Base-by-base conservation (phyloP, 2,113 vertebrate genomes). In the Pteropus alecto region DNA sequence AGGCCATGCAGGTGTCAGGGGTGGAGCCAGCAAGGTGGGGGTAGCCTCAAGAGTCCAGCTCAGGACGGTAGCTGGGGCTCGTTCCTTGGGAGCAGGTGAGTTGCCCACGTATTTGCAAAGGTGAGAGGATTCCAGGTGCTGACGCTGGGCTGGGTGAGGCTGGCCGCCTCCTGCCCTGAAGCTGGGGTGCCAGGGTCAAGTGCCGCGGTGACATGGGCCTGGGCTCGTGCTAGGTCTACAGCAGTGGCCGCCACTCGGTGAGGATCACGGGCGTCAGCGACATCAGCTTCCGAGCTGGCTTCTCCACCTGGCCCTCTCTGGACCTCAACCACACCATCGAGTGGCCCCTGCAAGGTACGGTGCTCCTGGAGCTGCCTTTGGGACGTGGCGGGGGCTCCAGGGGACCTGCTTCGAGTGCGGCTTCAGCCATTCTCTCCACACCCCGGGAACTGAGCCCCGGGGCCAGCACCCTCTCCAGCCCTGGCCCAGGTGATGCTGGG, bases 181-280 rank as follows among this genome's bases (percentile, higher is more conserved):
- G 46, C 79, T 28, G 63, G 56, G 83, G 43, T 24, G 46, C 14
- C 21, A 76, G 56, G 18, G 3, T 9, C 9, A 0, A 61, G 24
- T 1, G 0, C 41, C 38, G 5, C 0, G 7, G 28, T 92, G 93
- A 87, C 0, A 0, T 0, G 51, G 81, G 38, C n/a, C 21, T 43
- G 76, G 67, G 48, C 54, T 61, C 70, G 46, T 68, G 84, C 73
- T 97, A 99, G 99, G 98, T 99, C 65, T 98, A 98, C 46, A 99
- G 99, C 97, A 99, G 98, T 0, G 99, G 99, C 35, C 99, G 99
- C 21, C 99, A 99, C 78, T 99, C 99, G 0, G 98, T 99, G 96
- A 99, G 99, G 96, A 99, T 99, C 97, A 99, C 99, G 0, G 99
- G 99, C 46, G 98, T 99, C 98, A 99, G 99, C 95, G 97, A 96